A percentile compares a stretch with the other conserved stretches of the same genome.
Evolutionary conservation across 2,888 invertebrate species (phyloP).

Genomic region (Eudasyphora cyanicolor): DNA sequence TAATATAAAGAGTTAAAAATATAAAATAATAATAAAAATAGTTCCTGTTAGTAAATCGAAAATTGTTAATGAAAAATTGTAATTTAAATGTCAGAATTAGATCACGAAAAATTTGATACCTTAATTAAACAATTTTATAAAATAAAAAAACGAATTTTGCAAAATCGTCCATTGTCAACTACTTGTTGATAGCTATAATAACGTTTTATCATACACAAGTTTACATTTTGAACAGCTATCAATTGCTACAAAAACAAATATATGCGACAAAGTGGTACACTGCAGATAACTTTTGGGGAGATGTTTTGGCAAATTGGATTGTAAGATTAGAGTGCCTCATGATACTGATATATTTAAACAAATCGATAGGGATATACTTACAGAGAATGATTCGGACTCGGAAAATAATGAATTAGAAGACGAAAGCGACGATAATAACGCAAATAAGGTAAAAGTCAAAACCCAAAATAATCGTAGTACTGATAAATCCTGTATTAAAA

Average conservation of each 20-base stretch:
- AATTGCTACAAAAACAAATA: no score
- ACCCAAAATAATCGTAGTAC: neutral
- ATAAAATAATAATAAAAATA: no score
- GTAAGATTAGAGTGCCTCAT: constrained; percentile 33
- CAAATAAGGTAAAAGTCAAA: neutral
- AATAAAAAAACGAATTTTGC: no score
- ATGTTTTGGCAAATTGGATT: constrained; percentile 37
- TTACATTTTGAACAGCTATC: neutral
- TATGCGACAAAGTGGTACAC: constrained; percentile 9
- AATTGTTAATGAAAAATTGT: no score
- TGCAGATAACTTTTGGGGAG: constrained; percentile 10
- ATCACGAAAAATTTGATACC: no score
- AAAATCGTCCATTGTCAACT: constrained; percentile 40
- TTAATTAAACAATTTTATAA: no score
- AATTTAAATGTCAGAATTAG: no score
- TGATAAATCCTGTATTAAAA: neutral
- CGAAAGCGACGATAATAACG: neutral
- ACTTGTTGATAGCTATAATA: constrained; percentile 28
- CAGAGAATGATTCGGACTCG: constrained; percentile 16
- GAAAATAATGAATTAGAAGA: neutral
- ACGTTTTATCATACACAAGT: constrained; percentile 22
- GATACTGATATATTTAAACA: neutral
- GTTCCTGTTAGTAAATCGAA: no score
- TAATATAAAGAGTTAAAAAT: no score
- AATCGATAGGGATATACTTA: constrained; percentile 9